These are phyloP conservation scores for Propithecus coquereli DNA, from an alignment of 2,113 vertebrate species.

Conservation along the genomic window DNA sequence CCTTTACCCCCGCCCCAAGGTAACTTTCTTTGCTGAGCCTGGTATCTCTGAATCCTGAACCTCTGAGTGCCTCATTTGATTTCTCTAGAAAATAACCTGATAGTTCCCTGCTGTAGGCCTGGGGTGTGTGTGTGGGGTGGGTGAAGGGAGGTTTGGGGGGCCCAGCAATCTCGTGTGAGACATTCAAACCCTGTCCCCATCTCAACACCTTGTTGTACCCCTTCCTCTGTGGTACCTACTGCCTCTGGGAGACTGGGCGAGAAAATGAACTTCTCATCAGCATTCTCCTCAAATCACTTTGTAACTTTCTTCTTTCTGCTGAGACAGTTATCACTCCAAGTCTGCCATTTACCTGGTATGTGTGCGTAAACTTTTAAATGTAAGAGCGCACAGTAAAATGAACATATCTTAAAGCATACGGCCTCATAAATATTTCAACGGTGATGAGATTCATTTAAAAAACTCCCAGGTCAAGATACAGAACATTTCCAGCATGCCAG, in stretches of 20 bases:
- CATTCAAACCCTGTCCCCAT: background rate
- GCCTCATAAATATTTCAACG: constrained; percentile 34
- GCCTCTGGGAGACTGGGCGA: background rate
- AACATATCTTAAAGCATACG: background rate
- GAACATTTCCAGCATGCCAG: background rate
- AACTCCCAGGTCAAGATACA: constrained; percentile 20
- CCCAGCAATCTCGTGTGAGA: background rate
- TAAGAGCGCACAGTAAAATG: constrained; percentile 13
- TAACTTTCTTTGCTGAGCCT: background rate
- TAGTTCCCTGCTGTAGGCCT: background rate
- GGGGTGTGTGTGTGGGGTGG: background rate
- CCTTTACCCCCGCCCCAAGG: no score
- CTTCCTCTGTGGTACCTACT: background rate
- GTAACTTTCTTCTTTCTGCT: constrained; percentile 1
- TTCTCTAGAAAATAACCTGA: background rate
- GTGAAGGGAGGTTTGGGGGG: background rate
- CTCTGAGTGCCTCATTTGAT: background rate
- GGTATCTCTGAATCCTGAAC: background rate
- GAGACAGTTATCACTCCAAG: background rate
- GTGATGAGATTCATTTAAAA: background rate
- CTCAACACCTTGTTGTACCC: background rate
- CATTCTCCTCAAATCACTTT: background rate
- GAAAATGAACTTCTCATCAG: background rate
- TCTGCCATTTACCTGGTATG: background rate
- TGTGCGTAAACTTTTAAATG: constrained; percentile 20